Percentiles rank a stretch among this genome's conserved stretches.
These are phyloP conservation scores for Oncorhynchus clarkii DNA, from an alignment of 2,113 vertebrate species.

Conservation along the genomic window DNA sequence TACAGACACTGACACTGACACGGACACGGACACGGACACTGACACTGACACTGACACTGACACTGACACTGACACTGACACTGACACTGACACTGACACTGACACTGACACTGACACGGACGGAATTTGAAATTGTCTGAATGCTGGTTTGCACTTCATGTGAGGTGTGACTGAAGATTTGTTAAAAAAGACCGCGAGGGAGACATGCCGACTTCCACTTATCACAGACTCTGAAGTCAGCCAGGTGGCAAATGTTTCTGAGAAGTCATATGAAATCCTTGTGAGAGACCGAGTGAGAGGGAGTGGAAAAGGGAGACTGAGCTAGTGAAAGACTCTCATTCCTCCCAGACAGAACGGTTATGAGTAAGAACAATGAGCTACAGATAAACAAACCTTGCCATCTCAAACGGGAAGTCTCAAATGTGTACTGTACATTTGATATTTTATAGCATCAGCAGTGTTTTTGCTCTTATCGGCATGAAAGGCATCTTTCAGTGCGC, in stretches of 20 bases:
- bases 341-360: constrained; percentile 48
- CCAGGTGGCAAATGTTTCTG: constrained; percentile 65
- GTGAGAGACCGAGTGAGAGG: constrained; percentile 33
- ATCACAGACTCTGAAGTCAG: constrained; percentile 65
- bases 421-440: constrained; percentile 59
- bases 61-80: no score
- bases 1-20: no score
- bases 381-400: constrained; percentile 72
- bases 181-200: constrained; percentile 57
- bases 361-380: constrained; percentile 64
- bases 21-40: no score
- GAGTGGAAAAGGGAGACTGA: neutral
- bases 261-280: constrained; percentile 63
- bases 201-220: constrained; percentile 52
- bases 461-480: constrained; percentile 51
- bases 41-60: no score
- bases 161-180: constrained; percentile 58
- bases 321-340: constrained; percentile 56
- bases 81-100: no score
- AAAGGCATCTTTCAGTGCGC: constrained; percentile 53
- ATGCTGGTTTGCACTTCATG: constrained; percentile 44
- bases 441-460: constrained; percentile 24
- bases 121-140: neutral
- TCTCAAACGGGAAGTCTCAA: constrained; percentile 65
- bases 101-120: no score